A percentile compares a stretch with the other conserved stretches of the same genome.
These are phyloP conservation scores for Camponotus vicinus DNA, from an alignment of 1,140 invertebrate genomes.

Conservation along the genomic window DNA sequence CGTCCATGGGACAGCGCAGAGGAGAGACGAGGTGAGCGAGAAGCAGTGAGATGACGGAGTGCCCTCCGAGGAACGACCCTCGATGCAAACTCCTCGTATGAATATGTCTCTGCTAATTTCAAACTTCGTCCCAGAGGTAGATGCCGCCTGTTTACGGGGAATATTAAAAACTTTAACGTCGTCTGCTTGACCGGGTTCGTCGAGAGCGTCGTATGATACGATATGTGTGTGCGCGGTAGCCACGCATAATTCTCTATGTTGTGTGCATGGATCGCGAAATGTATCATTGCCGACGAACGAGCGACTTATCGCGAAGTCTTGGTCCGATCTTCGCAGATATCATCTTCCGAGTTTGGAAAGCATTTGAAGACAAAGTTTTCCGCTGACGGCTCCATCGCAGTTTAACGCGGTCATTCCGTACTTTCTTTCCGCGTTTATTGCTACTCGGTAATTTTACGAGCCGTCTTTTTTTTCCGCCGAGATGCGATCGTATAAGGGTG, in stretches of 20 bases:
- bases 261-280: background rate
- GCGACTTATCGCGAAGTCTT: slow-evolving; percentile 26
- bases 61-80: slow-evolving; percentile 86
- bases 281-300: background rate
- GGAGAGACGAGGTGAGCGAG: slow-evolving; percentile 76
- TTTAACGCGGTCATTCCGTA: slow-evolving; percentile 65
- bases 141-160: slow-evolving; percentile 84
- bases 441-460: slow-evolving; percentile 73
- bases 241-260: background rate
- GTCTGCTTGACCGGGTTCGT: slow-evolving; percentile 69
- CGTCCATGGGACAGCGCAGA: slow-evolving; percentile 78
- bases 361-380: slow-evolving; percentile 35
- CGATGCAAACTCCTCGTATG: slow-evolving; percentile 87
- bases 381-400: slow-evolving; percentile 27
- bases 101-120: slow-evolving; percentile 87
- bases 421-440: slow-evolving; percentile 67
- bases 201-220: slow-evolving; percentile 27
- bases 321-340: background rate
- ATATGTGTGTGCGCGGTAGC: background rate
- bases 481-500: slow-evolving; percentile 58
- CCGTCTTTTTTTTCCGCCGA: slow-evolving; percentile 40
- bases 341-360: background rate
- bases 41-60: slow-evolving; percentile 86
- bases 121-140: slow-evolving; percentile 86
- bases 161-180: slow-evolving; percentile 85